These are phyloP conservation scores for Rhynchonema sp. DNA, from an alignment of 2,888 invertebrate species.

Conservation along the genomic window DNA sequence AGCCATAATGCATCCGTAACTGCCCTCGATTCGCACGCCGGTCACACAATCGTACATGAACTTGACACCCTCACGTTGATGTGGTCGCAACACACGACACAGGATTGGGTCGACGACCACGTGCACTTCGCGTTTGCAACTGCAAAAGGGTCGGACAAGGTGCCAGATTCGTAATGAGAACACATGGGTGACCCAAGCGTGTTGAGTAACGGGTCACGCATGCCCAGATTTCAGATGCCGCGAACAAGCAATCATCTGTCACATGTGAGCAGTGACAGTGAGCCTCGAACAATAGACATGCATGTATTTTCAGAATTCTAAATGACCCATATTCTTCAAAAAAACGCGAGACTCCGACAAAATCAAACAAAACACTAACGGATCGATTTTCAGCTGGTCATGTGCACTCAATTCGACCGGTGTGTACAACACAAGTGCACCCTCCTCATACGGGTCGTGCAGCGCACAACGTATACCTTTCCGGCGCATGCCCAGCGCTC, in stretches of 20 bases:
- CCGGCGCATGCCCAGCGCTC: conserved; percentile 56
- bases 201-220: too few species aligned
- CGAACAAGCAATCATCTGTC: too few species aligned
- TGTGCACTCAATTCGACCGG: conserved; percentile 68
- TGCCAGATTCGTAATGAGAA: too few species aligned
- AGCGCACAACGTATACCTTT: conserved; percentile 47
- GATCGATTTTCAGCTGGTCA: conserved; percentile 60
- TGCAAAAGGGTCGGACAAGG: not conserved
- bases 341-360: not conserved
- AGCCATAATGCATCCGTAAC: conserved; percentile 94
- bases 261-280: too few species aligned
- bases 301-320: too few species aligned
- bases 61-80: conserved; percentile 93
- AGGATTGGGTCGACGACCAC: conserved; percentile 90
- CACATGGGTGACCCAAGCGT: too few species aligned
- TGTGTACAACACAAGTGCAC: conserved; percentile 63
- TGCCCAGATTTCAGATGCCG: too few species aligned
- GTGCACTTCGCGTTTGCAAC: conserved; percentile 46
- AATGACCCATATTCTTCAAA: too few species aligned
- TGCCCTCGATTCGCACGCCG: conserved; percentile 61
- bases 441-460: conserved; percentile 76
- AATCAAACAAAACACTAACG: conserved; percentile 30
- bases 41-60: conserved; percentile 99
- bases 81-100: conserved; percentile 71
- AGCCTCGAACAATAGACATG: too few species aligned